Conservation (phyloP, 2,797 vertebrate genomes). For the Platalea minor region DNA sequence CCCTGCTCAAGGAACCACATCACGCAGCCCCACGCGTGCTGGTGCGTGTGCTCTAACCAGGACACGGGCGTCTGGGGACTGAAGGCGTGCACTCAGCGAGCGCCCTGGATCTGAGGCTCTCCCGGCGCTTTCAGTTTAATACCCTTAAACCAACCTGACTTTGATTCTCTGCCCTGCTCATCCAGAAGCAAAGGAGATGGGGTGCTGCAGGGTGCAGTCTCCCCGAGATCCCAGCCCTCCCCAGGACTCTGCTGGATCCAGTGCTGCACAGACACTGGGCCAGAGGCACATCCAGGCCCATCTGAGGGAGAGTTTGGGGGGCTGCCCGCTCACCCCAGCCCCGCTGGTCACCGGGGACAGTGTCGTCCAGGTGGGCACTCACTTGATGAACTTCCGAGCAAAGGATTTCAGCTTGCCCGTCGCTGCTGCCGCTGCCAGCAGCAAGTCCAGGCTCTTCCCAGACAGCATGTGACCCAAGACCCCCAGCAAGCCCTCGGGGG, state of each 20-base stretch:
- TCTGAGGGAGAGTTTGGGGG: neutral
- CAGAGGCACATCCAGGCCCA: neutral
- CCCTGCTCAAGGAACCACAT: neutral
- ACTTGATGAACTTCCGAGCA: constrained; percentile 97
- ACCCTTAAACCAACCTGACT: neutral
- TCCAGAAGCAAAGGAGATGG: accelerated
- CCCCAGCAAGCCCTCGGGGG: constrained; percentile 92
- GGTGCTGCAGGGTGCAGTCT: neutral
- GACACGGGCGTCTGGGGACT: neutral
- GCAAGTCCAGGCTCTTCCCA: constrained; percentile 93
- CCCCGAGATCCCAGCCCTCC: neutral
- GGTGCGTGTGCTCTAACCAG: neutral
- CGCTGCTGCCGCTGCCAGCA: constrained; percentile 93
- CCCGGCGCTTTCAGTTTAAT: neutral
- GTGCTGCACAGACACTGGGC: neutral
- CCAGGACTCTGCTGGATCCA: neutral
- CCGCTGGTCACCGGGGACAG: neutral
- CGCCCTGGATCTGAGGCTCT: neutral
- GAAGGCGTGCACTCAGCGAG: neutral
- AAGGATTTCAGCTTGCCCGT: constrained; percentile 97
- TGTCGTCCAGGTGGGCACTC: neutral
- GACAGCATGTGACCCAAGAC: constrained; percentile 98
- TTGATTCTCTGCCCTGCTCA: neutral
- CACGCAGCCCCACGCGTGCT: neutral
- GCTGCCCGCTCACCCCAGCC: neutral